Evolutionary conservation across 2,797 vertebrate genomes (phyloP).

Genomic region (Acanthiza pusilla): DNA sequence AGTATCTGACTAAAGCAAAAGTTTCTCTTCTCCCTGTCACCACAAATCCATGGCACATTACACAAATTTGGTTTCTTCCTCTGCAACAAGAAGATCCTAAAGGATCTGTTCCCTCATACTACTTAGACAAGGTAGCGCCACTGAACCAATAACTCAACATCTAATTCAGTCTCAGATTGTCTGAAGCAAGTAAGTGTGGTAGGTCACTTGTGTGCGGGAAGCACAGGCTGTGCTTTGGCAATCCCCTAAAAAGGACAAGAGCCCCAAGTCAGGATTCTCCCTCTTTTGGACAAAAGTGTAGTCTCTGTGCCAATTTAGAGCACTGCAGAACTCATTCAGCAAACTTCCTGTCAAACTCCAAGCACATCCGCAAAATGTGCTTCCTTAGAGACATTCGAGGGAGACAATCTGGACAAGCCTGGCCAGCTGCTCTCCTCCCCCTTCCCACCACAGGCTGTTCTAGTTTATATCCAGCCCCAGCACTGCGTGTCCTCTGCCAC

Average conservation of each 20-base stretch:
- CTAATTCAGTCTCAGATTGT: background rate
- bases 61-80: background rate
- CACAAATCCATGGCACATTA: background rate
- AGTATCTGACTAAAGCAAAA: background rate
- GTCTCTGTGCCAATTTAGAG: background rate
- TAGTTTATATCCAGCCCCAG: background rate
- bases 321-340: background rate
- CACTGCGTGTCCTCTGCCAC: background rate
- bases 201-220: background rate
- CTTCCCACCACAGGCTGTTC: background rate
- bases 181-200: background rate
- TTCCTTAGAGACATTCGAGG: background rate
- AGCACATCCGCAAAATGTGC: background rate
- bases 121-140: background rate
- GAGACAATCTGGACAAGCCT: background rate
- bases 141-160: background rate
- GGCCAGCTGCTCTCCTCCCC: background rate
- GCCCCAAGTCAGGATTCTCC: background rate
- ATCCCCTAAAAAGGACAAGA: background rate
- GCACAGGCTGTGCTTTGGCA: background rate
- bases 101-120: background rate
- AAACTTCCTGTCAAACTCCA: constrained; percentile 24
- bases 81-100: background rate
- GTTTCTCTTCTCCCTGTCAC: background rate
- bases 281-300: background rate